Evolutionary conservation across 2,113 vertebrate species (phyloP).

Genomic region (Pelvicachromis taeniatus): DNA sequence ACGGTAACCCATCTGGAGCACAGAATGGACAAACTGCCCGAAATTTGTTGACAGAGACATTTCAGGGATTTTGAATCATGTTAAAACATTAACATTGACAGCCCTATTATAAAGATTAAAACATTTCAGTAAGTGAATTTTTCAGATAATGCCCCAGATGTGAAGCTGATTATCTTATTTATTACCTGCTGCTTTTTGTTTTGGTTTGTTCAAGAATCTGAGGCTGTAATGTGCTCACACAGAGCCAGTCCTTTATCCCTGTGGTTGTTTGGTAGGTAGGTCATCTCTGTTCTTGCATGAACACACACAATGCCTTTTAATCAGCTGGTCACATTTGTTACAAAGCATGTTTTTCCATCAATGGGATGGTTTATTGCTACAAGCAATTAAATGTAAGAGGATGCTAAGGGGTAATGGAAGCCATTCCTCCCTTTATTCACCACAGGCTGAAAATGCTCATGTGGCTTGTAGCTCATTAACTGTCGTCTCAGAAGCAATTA

Average conservation of each 20-base stretch:
- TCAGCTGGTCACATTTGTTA: not conserved
- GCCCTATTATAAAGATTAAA: not conserved
- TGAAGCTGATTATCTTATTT: not conserved
- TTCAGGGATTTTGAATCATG: no score
- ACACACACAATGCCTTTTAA: not conserved
- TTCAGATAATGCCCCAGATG: not conserved
- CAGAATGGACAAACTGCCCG: no score
- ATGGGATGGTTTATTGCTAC: not conserved
- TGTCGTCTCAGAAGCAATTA: not conserved
- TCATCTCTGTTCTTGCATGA: not conserved
- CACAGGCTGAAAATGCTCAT: not conserved
- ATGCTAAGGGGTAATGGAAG: not conserved
- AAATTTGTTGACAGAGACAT: no score
- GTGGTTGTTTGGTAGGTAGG: not conserved
- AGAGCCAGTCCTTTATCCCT: not conserved
- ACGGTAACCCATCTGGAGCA: no score
- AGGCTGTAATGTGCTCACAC: not conserved
- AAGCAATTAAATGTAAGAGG: slow-evolving; percentile 1
- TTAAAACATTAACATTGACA: no score
- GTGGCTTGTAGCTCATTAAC: not conserved
- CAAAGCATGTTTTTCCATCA: not conserved
- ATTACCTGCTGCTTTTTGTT: not conserved
- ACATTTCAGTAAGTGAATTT: not conserved
- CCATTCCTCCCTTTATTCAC: not conserved
- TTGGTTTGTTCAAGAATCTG: not conserved